A percentile compares a stretch with the other conserved stretches of the same genome.
Evolutionary conservation across 2,113 vertebrate genomes (phyloP).

Genomic region (Panurus biarmicus): DNA sequence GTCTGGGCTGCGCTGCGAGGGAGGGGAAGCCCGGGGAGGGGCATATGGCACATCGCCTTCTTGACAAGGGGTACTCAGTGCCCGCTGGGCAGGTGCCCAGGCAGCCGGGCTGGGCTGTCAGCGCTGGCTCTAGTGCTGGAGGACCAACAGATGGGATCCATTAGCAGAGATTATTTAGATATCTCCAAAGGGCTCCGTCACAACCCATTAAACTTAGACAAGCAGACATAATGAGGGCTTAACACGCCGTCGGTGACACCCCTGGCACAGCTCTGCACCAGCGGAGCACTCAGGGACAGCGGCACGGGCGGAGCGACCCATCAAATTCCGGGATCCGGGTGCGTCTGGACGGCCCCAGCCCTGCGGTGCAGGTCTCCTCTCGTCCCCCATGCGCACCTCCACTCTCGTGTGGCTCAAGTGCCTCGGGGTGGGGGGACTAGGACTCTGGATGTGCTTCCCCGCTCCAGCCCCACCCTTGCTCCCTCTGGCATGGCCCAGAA

Average conservation of each 20-base stretch:
- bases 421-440: accelerated
- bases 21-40: neutral
- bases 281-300: accelerated
- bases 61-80: neutral
- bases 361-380: accelerated
- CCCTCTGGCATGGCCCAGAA: accelerated
- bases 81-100: neutral
- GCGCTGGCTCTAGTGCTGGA: accelerated
- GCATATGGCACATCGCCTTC: neutral
- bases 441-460: neutral
- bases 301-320: accelerated
- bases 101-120: neutral
- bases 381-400: accelerated
- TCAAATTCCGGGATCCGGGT: accelerated
- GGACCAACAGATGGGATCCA: slow-evolving; percentile 40
- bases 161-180: slow-evolving; percentile 39
- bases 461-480: neutral
- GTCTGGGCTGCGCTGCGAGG: neutral
- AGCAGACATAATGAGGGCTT: slow-evolving; percentile 20
- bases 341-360: neutral
- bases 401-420: accelerated
- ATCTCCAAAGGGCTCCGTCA: slow-evolving; percentile 14
- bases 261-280: neutral
- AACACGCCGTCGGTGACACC: neutral
- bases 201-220: slow-evolving; percentile 26